Evolutionary conservation across 1,140 invertebrate genomes (phyloP), one percentile per base, ranked within the genome.

Genomic region (Drosophila elegans): DNA sequence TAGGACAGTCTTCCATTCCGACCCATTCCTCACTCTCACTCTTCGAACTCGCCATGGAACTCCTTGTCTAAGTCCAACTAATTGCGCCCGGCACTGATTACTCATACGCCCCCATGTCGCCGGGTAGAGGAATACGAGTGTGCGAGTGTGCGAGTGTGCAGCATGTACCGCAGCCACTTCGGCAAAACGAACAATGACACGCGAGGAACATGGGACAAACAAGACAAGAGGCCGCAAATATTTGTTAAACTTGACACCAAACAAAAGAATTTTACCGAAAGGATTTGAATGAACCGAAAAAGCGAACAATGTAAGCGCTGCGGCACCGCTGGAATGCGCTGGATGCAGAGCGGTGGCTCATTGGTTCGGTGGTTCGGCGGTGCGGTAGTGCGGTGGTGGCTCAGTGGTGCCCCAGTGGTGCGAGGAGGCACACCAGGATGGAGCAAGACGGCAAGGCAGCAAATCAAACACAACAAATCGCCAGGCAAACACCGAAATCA

Each of bases 181-280:
- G 32, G 13, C 10, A 2, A 16, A 13, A n/a, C 51, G 36, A 74
- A 82, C 69, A 89, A 88, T 76, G 55, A 88, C 83, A 83, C 64
- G 78, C 68, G 67, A 66, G 72, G 45, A 80, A 80, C 73, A 81
- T 71, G 83, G 64, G 57, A 67, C 64, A 88, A 83, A 89, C 75
- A 89, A 83, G 84, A 82, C 79, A 86, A 78, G 72, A 76, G 76
- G 80, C 57, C 75, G 86, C 80, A 91, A 91, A 91, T 91, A 91
- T 91, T 91, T 91, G 88, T 91, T 91, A 91, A 91, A 91, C 88
- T 91, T 91, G 88, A 91, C 88, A 91, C 88, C 88, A 91, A 91
- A 91, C 88, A 91, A 91, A 91, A 91, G 88, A 91, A 91, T 91
- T 91, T 89, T 83, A 88, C 82, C 88, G 88, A 91, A 84, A 84